Evolutionary conservation across 2,797 vertebrate genomes (phyloP).

Genomic region (Aphelocoma californica): DNA sequence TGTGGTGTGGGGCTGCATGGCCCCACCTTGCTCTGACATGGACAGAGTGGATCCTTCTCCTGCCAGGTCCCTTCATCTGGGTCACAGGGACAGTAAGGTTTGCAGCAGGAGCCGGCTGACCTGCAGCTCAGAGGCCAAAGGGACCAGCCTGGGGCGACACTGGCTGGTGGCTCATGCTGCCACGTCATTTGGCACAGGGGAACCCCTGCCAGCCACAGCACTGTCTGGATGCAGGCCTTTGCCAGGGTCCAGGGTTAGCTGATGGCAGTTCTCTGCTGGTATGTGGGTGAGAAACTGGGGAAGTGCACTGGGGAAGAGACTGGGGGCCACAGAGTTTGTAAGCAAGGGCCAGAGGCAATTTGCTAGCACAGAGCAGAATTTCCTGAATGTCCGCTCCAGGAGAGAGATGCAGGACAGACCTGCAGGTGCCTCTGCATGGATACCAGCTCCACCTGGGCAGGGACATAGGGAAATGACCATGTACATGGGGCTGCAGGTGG

Average conservation of each 20-base stretch:
- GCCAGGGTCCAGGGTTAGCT: background rate
- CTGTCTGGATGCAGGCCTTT: background rate
- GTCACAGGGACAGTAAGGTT: accelerated
- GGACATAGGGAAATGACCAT: background rate
- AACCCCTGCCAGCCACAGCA: background rate
- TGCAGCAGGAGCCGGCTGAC: background rate
- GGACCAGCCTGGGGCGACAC: background rate
- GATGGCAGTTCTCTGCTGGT: background rate
- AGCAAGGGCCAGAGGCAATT: background rate
- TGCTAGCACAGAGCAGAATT: background rate
- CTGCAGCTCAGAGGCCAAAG: background rate
- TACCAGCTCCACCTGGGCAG: background rate
- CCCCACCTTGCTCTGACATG: background rate
- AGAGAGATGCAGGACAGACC: background rate
- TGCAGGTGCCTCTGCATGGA: background rate
- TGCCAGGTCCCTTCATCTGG: background rate
- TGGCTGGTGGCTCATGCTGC: background rate
- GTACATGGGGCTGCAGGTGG: background rate
- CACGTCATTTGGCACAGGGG: background rate
- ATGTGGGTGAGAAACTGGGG: background rate
- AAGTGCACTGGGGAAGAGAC: background rate
- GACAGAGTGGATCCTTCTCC: background rate
- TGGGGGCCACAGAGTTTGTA: background rate
- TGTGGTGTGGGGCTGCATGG: background rate
- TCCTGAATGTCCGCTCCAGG: background rate